Evolutionary conservation across 64 coral and sea anemone species (phyloP).

Genomic region (Montipora efflorescens): DNA sequence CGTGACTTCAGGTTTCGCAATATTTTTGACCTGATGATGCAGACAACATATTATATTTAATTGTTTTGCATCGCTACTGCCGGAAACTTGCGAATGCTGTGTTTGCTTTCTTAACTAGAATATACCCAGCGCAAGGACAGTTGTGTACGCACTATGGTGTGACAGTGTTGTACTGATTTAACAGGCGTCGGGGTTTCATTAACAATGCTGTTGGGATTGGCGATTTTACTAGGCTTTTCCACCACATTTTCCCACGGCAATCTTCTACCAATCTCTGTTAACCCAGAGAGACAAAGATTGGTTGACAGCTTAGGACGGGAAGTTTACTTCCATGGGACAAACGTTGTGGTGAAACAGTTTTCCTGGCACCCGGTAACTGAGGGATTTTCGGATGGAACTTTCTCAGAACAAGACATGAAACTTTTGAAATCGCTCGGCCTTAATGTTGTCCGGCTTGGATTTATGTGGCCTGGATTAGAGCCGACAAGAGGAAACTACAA

Average conservation of each 20-base stretch:
- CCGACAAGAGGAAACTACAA: constrained; percentile 84
- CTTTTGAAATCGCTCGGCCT: constrained; percentile 85
- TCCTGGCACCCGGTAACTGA: constrained; percentile 86
- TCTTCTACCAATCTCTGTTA: constrained; percentile 72
- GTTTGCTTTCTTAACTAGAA: no score
- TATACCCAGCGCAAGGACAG: no score
- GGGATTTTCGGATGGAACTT: constrained; percentile 75
- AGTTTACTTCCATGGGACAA: constrained; percentile 86
- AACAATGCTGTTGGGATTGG: background rate
- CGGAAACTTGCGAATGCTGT: no score
- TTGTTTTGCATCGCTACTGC: no score
- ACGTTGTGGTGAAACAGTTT: constrained; percentile 86
- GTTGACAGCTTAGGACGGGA: constrained; percentile 78
- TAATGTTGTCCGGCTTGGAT: constrained; percentile 83
- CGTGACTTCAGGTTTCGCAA: no score
- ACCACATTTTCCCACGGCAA: background rate
- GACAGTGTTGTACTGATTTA: background rate
- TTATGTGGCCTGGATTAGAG: constrained; percentile 88
- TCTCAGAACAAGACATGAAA: constrained; percentile 93
- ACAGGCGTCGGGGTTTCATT: background rate
- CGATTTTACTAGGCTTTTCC: background rate
- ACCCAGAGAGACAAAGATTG: constrained; percentile 71
- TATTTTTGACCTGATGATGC: no score
- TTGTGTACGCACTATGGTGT: background rate
- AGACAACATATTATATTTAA: no score